Conservation (phyloP, 2,888 invertebrate genomes). For the Ethmia dodecea region DNA sequence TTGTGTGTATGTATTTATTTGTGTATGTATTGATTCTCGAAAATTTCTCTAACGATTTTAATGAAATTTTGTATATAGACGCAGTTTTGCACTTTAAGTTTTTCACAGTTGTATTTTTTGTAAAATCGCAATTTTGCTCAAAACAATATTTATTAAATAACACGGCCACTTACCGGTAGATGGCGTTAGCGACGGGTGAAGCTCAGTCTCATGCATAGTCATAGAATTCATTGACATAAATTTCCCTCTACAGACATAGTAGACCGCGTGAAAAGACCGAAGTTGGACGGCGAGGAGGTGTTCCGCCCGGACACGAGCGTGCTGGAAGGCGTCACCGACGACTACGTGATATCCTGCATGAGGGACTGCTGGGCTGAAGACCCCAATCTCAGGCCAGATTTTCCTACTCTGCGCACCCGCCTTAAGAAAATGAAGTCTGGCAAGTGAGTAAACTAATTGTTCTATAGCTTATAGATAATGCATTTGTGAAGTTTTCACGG, state of each 20-base stretch:
- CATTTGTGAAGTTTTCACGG: background rate
- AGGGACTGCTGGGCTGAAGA: constrained; percentile 94
- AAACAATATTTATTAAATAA: too few species aligned
- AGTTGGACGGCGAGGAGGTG: constrained; percentile 81
- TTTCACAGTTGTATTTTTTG: too few species aligned
- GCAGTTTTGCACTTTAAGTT: too few species aligned
- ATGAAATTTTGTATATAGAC: too few species aligned
- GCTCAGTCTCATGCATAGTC: too few species aligned
- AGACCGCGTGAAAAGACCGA: constrained; percentile 85
- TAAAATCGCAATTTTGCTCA: too few species aligned
- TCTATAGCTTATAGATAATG: background rate
- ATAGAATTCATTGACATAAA: too few species aligned
- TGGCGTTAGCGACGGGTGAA: too few species aligned
- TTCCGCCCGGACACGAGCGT: constrained; percentile 89
- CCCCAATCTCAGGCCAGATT: constrained; percentile 90
- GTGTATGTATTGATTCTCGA: too few species aligned
- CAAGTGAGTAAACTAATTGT: constrained; percentile 82
- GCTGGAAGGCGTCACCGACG: constrained; percentile 83
- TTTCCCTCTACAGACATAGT: constrained; percentile 94
- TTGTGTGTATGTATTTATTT: too few species aligned
- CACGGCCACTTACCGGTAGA: too few species aligned
- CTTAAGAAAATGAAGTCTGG: constrained; percentile 95
- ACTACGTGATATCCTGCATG: constrained; percentile 89
- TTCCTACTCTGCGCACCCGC: constrained; percentile 84
- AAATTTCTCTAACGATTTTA: too few species aligned